These are phyloP conservation scores for Porites lobata DNA, from an alignment of 92 coral and sea anemone species.

Conservation along the genomic window DNA sequence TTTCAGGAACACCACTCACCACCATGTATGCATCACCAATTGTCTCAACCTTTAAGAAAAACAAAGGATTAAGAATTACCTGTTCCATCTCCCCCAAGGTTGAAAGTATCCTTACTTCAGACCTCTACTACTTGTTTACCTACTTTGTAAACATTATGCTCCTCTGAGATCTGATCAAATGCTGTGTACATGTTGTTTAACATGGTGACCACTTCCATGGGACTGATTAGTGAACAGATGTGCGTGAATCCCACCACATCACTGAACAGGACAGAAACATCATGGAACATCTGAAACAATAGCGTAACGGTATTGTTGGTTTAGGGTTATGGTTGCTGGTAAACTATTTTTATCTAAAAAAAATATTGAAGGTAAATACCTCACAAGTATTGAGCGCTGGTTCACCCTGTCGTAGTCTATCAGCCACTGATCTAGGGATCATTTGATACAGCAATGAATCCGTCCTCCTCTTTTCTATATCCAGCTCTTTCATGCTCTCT, in stretches of 20 bases:
- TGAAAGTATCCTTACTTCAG: background rate
- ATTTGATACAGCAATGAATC: slow-evolving; percentile 89
- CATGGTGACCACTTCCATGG: slow-evolving; percentile 94
- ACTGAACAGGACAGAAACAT: slow-evolving; percentile 90
- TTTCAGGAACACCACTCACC: slow-evolving; percentile 93
- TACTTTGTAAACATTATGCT: slow-evolving; percentile 91
- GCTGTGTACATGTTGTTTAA: slow-evolving; percentile 90
- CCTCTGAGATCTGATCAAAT: slow-evolving; percentile 86
- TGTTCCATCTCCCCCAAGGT: too few relatives aligned
- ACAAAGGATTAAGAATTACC: background rate
- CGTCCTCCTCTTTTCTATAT: slow-evolving; percentile 83
- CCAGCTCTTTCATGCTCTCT: slow-evolving; percentile 90
- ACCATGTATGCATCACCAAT: slow-evolving; percentile 97
- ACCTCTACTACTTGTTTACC: background rate
- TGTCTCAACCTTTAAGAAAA: slow-evolving; percentile 80
- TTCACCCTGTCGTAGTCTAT: slow-evolving; percentile 87
- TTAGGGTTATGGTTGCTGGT: too few relatives aligned
- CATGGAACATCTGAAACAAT: slow-evolving; percentile 82
- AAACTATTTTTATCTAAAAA: too few relatives aligned
- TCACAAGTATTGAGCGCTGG: slow-evolving; percentile 93
- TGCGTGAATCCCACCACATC: slow-evolving; percentile 93
- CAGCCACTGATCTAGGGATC: slow-evolving; percentile 92
- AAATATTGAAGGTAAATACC: slow-evolving; percentile 38
- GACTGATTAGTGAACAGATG: slow-evolving; percentile 84
- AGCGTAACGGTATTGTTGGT: too few relatives aligned